These are phyloP conservation scores for Darevskia mixta DNA, from an alignment of 2,797 vertebrate species.

Conservation along the genomic window DNA sequence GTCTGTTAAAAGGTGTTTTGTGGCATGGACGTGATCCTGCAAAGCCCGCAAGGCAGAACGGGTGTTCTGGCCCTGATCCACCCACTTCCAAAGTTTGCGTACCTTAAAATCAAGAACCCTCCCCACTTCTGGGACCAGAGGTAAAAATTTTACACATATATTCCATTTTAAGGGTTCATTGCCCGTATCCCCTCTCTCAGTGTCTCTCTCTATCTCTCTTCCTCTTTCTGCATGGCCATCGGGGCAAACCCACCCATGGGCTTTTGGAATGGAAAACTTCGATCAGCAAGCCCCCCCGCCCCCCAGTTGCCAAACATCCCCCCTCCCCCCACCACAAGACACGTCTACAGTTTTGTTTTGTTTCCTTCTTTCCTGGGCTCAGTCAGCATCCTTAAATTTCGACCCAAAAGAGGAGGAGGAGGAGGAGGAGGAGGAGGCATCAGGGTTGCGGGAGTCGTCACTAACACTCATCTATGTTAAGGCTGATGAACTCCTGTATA, in stretches of 20 bases:
- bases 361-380: constrained; percentile 38
- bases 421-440: constrained; percentile 29
- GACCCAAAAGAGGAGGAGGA: constrained; percentile 53
- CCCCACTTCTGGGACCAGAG: background rate
- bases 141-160: background rate
- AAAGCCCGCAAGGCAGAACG: background rate
- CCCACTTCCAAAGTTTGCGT: background rate
- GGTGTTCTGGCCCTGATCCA: background rate
- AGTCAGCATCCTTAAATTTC: constrained; percentile 58
- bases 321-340: constrained; percentile 56
- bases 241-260: constrained; percentile 21
- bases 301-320: constrained; percentile 3
- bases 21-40: too few species aligned
- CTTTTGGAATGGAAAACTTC: constrained; percentile 51
- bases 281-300: constrained; percentile 32
- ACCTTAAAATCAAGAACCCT: background rate
- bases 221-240: constrained; percentile 33
- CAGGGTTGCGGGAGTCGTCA: constrained; percentile 54
- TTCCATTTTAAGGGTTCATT: constrained; percentile 1
- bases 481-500: constrained; percentile 98
- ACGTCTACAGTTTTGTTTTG: constrained; percentile 17
- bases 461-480: constrained; percentile 94
- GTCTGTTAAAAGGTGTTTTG: too few species aligned
- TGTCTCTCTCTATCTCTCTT: background rate
- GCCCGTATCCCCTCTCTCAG: background rate